phyloP scores from a whole-genome alignment of 2,888 invertebrate genomes.

The Patella depressa region DNA sequence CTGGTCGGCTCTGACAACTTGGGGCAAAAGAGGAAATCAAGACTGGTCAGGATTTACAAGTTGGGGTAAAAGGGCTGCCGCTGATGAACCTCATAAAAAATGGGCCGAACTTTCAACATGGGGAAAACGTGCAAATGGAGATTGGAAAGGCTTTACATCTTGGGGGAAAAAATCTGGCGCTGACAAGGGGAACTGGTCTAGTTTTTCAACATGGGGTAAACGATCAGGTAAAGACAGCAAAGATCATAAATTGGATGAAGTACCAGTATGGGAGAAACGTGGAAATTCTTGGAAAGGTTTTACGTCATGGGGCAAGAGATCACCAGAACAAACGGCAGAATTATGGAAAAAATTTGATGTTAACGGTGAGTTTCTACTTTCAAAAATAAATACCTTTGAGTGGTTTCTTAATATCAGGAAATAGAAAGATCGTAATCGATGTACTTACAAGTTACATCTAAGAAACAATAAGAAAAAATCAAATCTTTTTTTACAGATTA shows the following conservation, averaged over 20 bases:
- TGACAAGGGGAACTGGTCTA: not conserved
- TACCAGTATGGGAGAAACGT: not conserved
- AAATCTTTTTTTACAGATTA: no score
- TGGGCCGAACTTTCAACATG: not conserved
- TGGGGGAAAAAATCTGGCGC: not conserved
- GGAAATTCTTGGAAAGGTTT: not conserved
- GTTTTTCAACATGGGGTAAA: conserved; percentile 3
- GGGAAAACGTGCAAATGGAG: not conserved
- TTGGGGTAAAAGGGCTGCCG: not conserved
- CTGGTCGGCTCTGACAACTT: not conserved
- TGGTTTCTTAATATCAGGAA: no score
- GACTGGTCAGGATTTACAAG: not conserved
- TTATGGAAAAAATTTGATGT: not conserved
- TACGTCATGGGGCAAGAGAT: not conserved
- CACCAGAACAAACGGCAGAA: not conserved
- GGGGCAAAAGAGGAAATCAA: not conserved
- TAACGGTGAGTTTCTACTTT: not conserved
- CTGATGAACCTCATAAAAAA: not conserved
- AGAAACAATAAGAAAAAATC: no score
- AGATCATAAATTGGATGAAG: not conserved
- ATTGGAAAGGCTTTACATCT: not conserved
- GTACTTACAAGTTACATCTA: no score
- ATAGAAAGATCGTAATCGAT: no score
- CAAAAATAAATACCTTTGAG: no score
- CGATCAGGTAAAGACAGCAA: not conserved